phyloP scores from a whole-genome alignment of 92 coral and sea anemone species.

The Galaxea fascicularis region DNA sequence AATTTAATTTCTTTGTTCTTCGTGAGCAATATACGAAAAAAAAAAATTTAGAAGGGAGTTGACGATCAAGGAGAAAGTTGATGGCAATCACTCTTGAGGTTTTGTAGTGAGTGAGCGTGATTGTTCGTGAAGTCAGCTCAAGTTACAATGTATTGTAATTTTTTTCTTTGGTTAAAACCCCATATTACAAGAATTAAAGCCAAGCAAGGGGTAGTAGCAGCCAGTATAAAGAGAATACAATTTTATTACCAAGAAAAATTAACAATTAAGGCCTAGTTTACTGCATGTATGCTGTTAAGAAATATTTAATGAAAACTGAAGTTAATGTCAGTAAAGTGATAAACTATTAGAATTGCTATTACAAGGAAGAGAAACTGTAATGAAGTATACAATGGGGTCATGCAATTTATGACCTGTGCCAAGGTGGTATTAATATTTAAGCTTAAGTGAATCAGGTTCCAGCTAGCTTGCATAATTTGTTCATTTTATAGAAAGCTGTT shows the following conservation, averaged over 20 bases:
- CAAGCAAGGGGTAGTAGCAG: neutral
- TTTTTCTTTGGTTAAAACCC: constrained; percentile 7
- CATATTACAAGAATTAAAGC: neutral
- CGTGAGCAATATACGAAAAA: neutral
- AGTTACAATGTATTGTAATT: neutral
- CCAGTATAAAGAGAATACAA: constrained; percentile 5
- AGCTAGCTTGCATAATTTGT: neutral
- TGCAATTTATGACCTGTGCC: neutral
- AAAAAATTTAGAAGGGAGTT: neutral
- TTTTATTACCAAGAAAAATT: neutral
- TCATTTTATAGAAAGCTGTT: constrained; percentile 30
- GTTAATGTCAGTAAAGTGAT: neutral
- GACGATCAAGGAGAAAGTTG: constrained; percentile 6
- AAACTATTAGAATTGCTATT: neutral
- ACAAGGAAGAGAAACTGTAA: neutral
- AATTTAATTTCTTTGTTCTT: neutral
- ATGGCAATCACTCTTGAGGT: constrained; percentile 19
- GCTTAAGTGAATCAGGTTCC: neutral
- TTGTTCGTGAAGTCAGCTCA: neutral
- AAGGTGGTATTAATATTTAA: neutral
- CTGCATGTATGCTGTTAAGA: neutral
- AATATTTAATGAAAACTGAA: neutral
- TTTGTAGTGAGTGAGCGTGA: neutral
- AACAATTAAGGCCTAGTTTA: constrained; percentile 8
- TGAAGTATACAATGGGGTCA: neutral